Base-by-base conservation (phyloP, 1,140 invertebrate species). In the Drosophila rufa region DNA sequence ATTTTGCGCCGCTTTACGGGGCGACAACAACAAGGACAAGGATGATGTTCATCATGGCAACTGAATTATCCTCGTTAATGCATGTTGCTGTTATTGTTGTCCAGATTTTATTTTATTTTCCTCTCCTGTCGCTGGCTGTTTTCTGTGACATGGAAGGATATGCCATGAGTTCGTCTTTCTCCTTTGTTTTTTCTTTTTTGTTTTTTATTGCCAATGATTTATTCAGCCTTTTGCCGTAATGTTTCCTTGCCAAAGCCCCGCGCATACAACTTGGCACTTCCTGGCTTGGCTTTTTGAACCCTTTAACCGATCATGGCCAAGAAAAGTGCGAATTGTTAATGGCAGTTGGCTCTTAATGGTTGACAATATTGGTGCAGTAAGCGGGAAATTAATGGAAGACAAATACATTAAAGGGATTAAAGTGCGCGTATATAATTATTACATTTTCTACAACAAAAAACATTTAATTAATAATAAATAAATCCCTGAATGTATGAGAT, bases 1-100 rank as follows among this genome's bases (percentile, higher is more conserved):
- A 89, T 89, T 90, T 90, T 89, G 78, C 79, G 77, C 57, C 76
- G 80, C 80, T 82, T 82, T 83, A 75, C 55, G 67, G 36, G 51
- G 51, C 40, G 30, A 14, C 60, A 64, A 62, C 70, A 74, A 57
- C 42, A 48, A 50, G 65, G 71, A 59, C 27, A 12, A 40, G 53
- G 36, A 38, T 42, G 45, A 59, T 73, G 66, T 71, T 50, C 69
- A 73, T 73, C 55, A 73, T 73, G 70, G 45, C 70, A 60, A 73
- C 70, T 73, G 76, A 48, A 77, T 77, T 60, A 69, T 77, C 47
- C 65, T 30, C 45, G 55, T 79, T 62, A 62, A 58, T 73, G 53
- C 19, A 56, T 56, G 46, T 73, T 25, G 36, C 22, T 55, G 30
- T 33, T 55, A 25, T 55, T 42, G 40, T 42, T 64, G 68, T 64